These are phyloP conservation scores for Agrilus mali DNA, from an alignment of 2,888 invertebrate species.

Conservation along the genomic window DNA sequence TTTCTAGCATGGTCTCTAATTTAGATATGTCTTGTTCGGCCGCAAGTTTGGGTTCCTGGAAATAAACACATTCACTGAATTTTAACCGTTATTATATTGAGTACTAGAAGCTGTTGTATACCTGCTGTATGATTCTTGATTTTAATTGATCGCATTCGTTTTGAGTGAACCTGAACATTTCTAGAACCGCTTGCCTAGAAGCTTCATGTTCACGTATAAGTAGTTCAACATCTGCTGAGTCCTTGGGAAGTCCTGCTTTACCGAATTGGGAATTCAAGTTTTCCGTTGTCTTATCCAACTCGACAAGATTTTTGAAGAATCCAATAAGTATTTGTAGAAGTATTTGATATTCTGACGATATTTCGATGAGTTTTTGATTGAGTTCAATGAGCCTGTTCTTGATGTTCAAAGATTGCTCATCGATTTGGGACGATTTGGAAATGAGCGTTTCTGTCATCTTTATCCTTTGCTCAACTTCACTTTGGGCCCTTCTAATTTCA, in stretches of 20 bases:
- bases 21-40: slow-evolving; percentile 58
- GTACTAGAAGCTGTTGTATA: slow-evolving; percentile 10
- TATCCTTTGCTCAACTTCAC: slow-evolving; percentile 54
- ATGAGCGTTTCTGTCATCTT: slow-evolving; percentile 53
- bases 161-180: slow-evolving; percentile 51
- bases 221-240: slow-evolving; percentile 39
- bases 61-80: slow-evolving; percentile 19
- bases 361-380: slow-evolving; percentile 50
- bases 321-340: slow-evolving; percentile 54
- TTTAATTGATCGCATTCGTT: slow-evolving; percentile 57
- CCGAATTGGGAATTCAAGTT: slow-evolving; percentile 38
- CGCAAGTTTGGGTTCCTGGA: slow-evolving; percentile 48
- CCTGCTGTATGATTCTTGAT: slow-evolving; percentile 51
- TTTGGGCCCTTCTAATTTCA: slow-evolving; percentile 49
- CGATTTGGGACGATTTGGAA: slow-evolving; percentile 41
- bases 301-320: slow-evolving; percentile 53
- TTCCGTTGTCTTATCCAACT: slow-evolving; percentile 49
- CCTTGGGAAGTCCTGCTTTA: slow-evolving; percentile 30
- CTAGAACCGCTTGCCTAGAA: slow-evolving; percentile 48
- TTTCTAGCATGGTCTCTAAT: slow-evolving; percentile 48
- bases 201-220: slow-evolving; percentile 50
- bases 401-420: slow-evolving; percentile 46
- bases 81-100: not conserved
- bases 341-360: slow-evolving; percentile 58
- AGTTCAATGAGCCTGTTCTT: slow-evolving; percentile 52